Conservation (phyloP, 2,888 invertebrate genomes). For the Barypeithes pellucidus region DNA sequence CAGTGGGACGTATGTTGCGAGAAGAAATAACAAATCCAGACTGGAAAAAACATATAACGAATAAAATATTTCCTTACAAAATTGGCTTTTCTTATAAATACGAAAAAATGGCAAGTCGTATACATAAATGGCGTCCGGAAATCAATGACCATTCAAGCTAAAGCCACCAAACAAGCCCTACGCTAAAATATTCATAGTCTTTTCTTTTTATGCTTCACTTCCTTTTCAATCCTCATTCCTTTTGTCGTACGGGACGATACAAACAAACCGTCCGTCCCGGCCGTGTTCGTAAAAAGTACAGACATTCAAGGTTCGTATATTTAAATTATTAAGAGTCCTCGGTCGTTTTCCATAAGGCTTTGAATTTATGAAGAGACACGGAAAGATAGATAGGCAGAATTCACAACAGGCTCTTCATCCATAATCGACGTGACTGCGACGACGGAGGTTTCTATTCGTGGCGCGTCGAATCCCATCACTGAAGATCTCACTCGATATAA, state of each 20-base stretch:
- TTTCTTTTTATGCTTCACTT: slow-evolving; percentile 19
- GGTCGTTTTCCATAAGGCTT: too few species aligned
- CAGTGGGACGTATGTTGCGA: too few species aligned
- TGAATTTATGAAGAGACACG: too few species aligned
- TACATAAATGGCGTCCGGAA: slow-evolving; percentile 7
- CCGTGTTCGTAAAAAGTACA: slow-evolving; percentile 24
- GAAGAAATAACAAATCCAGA: too few species aligned
- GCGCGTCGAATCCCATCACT: too few species aligned
- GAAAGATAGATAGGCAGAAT: too few species aligned
- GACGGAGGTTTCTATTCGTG: too few species aligned
- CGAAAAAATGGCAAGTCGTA: neutral
- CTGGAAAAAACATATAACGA: too few species aligned
- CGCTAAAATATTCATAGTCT: slow-evolving; percentile 21
- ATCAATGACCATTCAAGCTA: neutral
- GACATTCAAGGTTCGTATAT: slow-evolving; percentile 43
- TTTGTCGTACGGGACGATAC: slow-evolving; percentile 35
- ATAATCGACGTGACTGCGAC: too few species aligned
- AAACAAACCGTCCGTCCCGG: slow-evolving; percentile 32
- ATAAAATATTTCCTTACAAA: too few species aligned
- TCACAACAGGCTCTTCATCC: too few species aligned
- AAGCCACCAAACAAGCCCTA: slow-evolving; percentile 7
- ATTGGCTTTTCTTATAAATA: neutral
- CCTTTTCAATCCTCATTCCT: slow-evolving; percentile 15
- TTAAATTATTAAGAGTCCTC: slow-evolving; percentile 37
- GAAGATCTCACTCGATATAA: too few species aligned